Evolutionary conservation across 2,113 vertebrate genomes (phyloP).

Genomic region (Ictidomys tridecemlineatus): DNA sequence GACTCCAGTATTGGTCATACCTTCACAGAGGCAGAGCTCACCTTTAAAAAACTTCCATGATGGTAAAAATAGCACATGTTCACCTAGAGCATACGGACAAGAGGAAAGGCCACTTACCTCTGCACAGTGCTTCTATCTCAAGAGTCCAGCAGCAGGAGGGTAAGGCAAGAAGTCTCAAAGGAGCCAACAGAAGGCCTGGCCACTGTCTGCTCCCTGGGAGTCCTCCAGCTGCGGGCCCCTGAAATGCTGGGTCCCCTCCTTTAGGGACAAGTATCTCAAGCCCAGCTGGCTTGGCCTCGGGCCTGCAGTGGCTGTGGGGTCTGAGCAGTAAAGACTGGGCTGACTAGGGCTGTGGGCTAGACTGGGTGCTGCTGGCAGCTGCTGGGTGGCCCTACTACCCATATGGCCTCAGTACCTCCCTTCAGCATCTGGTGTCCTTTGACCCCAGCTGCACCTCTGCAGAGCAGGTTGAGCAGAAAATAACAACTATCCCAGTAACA

Average conservation of each 20-base stretch:
- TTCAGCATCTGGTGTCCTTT: conserved; percentile 27
- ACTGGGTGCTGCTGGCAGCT: too few relatives aligned
- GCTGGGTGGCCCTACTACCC: neutral
- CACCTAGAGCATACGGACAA: too few relatives aligned
- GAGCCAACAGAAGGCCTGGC: accelerated
- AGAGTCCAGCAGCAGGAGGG: too few relatives aligned
- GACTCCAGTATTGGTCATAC: too few relatives aligned
- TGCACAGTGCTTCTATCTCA: too few relatives aligned
- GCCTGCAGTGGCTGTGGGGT: neutral
- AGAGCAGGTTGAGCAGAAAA: conserved; percentile 20
- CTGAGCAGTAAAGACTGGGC: neutral
- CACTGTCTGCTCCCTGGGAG: neutral
- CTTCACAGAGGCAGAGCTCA: too few relatives aligned
- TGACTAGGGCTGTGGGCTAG: neutral
- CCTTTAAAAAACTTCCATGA: too few relatives aligned
- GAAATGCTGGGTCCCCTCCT: neutral
- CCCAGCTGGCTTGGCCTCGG: neutral
- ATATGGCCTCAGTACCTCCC: neutral
- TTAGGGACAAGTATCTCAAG: neutral
- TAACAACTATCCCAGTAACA: neutral
- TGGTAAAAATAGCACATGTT: too few relatives aligned
- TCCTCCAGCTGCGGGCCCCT: neutral
- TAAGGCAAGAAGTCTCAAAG: neutral
- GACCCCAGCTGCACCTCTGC: conserved; percentile 25
- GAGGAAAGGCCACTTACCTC: too few relatives aligned